Base-by-base conservation (phyloP, 2,888 invertebrate genomes). In the Nomada ferruginata region DNA sequence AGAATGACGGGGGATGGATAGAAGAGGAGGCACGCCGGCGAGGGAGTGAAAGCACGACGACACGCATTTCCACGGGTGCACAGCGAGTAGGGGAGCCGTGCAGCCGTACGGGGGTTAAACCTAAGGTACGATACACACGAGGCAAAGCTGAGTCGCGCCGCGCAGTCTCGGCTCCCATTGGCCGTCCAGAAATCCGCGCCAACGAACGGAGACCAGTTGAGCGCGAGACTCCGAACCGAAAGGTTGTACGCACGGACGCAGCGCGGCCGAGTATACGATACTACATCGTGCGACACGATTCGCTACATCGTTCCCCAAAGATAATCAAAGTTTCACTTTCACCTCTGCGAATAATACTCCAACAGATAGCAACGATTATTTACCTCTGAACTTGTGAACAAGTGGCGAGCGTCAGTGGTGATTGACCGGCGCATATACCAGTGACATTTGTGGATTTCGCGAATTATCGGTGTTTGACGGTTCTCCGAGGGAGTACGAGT, bases 201-300 rank as follows among this genome's bases (percentile, higher is more conserved):
- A 92, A 92, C 90, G 82, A 88, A 86, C 88, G 85, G 89, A 91
- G 90, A 93, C 92, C 92, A 93, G 93, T 93, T 92, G 92, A 93
- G 92, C 93, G 93, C 93, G 93, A 93, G 92, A 90, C 90, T 88
- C 90, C 92, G 92, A 92, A 86, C 87, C 81, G 92, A 84, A 88
- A 91, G 92, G 92, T 92, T 84, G 85, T 86, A 85, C 83, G 89
- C 77, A 84, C 79, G 76, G 81, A 69, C 75, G 83, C 80, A 85
- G 76, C 85, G 80, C 81, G 81, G 52, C 29, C 23, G 42, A 50
- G 50, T 63, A 81, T 72, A 73, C 76, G 52, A 57, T 72, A 64
- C 84, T 61, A 69, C 57, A 60, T 52, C 61, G 79, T 65, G 57
- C 53, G 47, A 65, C 50, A 53, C 52, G 23, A 5, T 57, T 47